These are phyloP conservation scores for Hemaris fuciformis DNA, from an alignment of 2,888 invertebrate genomes.

Conservation along the genomic window DNA sequence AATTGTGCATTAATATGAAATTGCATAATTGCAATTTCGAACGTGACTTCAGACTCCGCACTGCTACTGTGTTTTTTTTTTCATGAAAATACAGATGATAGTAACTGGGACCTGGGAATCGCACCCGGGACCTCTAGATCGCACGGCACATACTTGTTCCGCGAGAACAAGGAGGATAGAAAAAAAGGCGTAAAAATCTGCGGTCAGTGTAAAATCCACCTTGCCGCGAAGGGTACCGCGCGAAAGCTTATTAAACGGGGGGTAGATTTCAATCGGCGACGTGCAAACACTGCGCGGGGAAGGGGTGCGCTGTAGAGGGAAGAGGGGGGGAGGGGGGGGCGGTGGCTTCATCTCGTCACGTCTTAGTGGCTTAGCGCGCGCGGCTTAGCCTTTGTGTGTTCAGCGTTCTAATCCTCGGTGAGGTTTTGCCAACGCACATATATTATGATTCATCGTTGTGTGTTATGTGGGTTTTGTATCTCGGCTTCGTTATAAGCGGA, in stretches of 20 bases:
- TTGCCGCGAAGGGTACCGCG: slow-evolving; percentile 7
- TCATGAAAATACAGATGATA: too few relatives aligned
- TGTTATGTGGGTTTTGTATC: not conserved
- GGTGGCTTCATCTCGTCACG: not conserved
- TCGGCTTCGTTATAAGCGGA: not conserved
- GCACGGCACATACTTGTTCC: too few relatives aligned
- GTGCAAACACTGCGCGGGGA: slow-evolving; percentile 20
- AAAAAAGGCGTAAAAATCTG: not conserved
- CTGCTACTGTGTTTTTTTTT: too few relatives aligned
- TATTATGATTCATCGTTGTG: not conserved
- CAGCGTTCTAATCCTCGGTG: not conserved
- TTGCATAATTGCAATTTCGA: too few relatives aligned
- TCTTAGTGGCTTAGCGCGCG: not conserved
- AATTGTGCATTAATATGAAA: too few relatives aligned
- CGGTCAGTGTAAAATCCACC: not conserved
- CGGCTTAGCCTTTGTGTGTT: not conserved
- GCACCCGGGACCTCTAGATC: too few relatives aligned
- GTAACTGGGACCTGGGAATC: too few relatives aligned
- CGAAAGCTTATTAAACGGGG: slow-evolving; percentile 46
- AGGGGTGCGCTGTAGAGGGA: not conserved
- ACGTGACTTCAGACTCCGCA: too few relatives aligned
- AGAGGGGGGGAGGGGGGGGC: not conserved
- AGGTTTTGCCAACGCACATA: not conserved
- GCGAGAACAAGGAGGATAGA: too few relatives aligned
- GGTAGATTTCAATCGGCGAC: slow-evolving; percentile 38